Evolutionary conservation across 2,888 invertebrate species (phyloP), one percentile per base, ranked within the genome.

Genomic region (Coleophora flavipennella): DNA sequence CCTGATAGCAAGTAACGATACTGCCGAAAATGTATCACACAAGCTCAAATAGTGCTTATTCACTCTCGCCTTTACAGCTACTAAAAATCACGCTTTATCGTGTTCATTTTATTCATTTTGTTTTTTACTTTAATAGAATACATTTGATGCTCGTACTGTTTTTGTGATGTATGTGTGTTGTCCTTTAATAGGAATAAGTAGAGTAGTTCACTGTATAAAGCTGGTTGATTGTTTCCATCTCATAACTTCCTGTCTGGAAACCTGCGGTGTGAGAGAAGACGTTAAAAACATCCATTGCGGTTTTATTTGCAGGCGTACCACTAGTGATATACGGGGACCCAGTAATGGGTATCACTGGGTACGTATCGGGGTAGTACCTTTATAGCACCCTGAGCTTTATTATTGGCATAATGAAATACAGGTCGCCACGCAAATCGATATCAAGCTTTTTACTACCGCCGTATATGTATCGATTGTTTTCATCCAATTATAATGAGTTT

Each of bases 71-170:
- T n/a, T n/a, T n/a, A n/a, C n/a, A n/a, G n/a, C n/a, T n/a, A n/a
- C n/a, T n/a, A n/a, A n/a, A n/a, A n/a, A n/a, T n/a, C n/a, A n/a
- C n/a, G n/a, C n/a, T n/a, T n/a, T n/a, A n/a, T n/a, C n/a, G n/a
- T n/a, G n/a, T n/a, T n/a, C n/a, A 26, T 44, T 44, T 44, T 11
- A 46, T 50, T 42, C 49, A 39, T 38, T 36, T 39, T 38, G 25
- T 33, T 14, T 14, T 6, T 11, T 27, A 9, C 27, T 3, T 29
- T 2, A 13, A 10, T 32, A 11, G 26, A n/a, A n/a, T n/a, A n/a
- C 25, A 7, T 32, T 10, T 14, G 20, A 20, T 20, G 9, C n/a
- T 20, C 6, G 9, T 8, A 20, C n/a, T 9, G 20, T 34, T 39
- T 49, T 33, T 25, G n/a, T 32, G 13, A 12, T 25, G 37, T 31